These are phyloP conservation scores for Neogale vison DNA, from an alignment of 2,113 vertebrate genomes.

Conservation along the genomic window DNA sequence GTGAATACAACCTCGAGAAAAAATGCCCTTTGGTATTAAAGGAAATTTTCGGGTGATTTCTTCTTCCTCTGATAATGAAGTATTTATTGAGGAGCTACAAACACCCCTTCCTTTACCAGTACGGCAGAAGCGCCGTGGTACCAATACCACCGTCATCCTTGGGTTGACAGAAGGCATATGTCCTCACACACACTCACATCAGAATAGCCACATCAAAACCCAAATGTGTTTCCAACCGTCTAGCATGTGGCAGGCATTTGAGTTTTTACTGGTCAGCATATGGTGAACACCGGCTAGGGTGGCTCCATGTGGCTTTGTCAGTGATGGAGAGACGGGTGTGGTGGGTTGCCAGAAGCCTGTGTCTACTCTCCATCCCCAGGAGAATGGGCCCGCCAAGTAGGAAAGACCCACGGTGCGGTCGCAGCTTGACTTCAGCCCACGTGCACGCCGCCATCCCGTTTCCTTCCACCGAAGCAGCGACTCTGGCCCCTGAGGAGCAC, in stretches of 20 bases:
- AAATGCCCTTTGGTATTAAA: constrained; percentile 69
- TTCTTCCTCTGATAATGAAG: constrained; percentile 74
- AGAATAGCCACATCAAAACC: constrained; percentile 82
- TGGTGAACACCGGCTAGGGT: constrained; percentile 1
- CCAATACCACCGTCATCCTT: constrained; percentile 71
- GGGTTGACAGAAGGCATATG: constrained; percentile 69
- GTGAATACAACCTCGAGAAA: constrained; percentile 53
- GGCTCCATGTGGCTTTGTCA: constrained; percentile 45
- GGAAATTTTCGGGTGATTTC: constrained; percentile 58
- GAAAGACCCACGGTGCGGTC: neutral
- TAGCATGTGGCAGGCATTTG: constrained; percentile 72
- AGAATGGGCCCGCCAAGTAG: neutral
- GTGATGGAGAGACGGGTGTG: neutral
- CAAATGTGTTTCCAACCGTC: constrained; percentile 70
- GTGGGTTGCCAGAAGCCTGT: constrained; percentile 14
- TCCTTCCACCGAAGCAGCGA: neutral
- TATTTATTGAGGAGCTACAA: constrained; percentile 75
- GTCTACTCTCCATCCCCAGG: neutral
- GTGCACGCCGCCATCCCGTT: accelerated
- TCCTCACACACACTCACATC: constrained; percentile 76
- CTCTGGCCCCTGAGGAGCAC: neutral
- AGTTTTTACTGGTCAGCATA: constrained; percentile 64
- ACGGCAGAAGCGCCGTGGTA: constrained; percentile 63
- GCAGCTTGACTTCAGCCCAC: neutral
- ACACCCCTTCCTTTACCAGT: constrained; percentile 71